Percentiles rank a stretch among this genome's conserved stretches.
Evolutionary conservation across 2,113 vertebrate species (phyloP).

Genomic region (Psilopsiagon aymara): DNA sequence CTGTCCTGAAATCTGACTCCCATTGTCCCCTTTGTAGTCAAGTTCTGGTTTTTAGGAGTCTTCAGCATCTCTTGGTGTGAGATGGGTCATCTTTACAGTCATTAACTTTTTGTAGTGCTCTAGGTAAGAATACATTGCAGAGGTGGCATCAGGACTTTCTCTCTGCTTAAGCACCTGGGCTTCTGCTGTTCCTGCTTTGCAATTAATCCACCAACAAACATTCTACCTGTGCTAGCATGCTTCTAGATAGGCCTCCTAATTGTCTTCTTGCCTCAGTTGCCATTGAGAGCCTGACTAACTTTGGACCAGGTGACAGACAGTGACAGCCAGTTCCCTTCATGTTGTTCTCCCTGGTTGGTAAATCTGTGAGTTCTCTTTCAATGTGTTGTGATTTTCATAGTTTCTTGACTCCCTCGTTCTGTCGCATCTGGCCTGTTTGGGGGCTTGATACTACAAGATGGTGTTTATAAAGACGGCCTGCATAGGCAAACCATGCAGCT

Average conservation of each 20-base stretch:
- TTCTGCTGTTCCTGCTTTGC: slow-evolving; percentile 71
- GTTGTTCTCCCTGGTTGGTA: not conserved
- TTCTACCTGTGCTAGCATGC: slow-evolving; percentile 63
- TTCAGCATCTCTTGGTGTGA: slow-evolving; percentile 59
- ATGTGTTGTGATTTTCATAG: slow-evolving; percentile 52
- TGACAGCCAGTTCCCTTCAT: not conserved
- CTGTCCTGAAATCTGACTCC: slow-evolving; percentile 61
- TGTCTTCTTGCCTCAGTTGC: slow-evolving; percentile 46
- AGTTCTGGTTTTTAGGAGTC: slow-evolving; percentile 51
- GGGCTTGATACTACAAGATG: slow-evolving; percentile 73
- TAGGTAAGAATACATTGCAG: slow-evolving; percentile 8
- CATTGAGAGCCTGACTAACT: slow-evolving; percentile 64
- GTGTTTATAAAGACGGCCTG: slow-evolving; percentile 77
- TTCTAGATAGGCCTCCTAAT: slow-evolving; percentile 68
- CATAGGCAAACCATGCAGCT: slow-evolving; percentile 76
- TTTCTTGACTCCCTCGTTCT: slow-evolving; percentile 67
- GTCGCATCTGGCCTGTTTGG: slow-evolving; percentile 75
- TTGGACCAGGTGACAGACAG: slow-evolving; percentile 8
- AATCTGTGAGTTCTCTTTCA: slow-evolving; percentile 63
- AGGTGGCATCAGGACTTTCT: slow-evolving; percentile 55
- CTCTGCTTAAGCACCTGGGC: slow-evolving; percentile 55
- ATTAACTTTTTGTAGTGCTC: not conserved
- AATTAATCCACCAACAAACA: slow-evolving; percentile 64
- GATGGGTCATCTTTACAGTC: slow-evolving; percentile 53
- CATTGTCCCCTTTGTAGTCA: slow-evolving; percentile 21